These are phyloP conservation scores for Leptodactylus fuscus DNA, from an alignment of 2,113 vertebrate species.

Conservation along the genomic window DNA sequence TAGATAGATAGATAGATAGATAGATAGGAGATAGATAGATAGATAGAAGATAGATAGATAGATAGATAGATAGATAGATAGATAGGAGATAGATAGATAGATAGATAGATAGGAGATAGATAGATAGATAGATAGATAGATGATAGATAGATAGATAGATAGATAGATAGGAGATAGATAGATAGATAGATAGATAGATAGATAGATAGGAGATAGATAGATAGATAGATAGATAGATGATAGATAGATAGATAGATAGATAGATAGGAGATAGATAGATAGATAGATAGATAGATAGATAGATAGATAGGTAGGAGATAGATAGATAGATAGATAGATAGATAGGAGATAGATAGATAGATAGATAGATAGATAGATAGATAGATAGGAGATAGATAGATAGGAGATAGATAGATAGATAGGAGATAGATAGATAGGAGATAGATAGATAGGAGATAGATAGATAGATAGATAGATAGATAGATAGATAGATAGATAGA, in stretches of 20 bases:
- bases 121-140: not conserved
- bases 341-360: too few species aligned
- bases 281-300: slow-evolving; percentile 18
- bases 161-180: too few species aligned
- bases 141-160: not conserved
- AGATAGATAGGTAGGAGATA: too few species aligned
- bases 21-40: too few species aligned
- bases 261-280: not conserved
- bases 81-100: not conserved
- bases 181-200: not conserved
- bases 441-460: too few species aligned
- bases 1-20: slow-evolving; percentile 17
- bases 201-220: not conserved
- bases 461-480: too few species aligned
- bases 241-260: not conserved
- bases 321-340: too few species aligned
- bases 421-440: not conserved
- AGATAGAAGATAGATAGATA: too few species aligned
- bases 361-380: slow-evolving; percentile 13
- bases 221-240: not conserved
- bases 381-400: not conserved
- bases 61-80: slow-evolving; percentile 13
- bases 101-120: not conserved
- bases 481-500: too few species aligned
- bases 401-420: not conserved